Base-by-base conservation (phyloP, 2,888 invertebrate species). In the Stenodera caucasica region DNA sequence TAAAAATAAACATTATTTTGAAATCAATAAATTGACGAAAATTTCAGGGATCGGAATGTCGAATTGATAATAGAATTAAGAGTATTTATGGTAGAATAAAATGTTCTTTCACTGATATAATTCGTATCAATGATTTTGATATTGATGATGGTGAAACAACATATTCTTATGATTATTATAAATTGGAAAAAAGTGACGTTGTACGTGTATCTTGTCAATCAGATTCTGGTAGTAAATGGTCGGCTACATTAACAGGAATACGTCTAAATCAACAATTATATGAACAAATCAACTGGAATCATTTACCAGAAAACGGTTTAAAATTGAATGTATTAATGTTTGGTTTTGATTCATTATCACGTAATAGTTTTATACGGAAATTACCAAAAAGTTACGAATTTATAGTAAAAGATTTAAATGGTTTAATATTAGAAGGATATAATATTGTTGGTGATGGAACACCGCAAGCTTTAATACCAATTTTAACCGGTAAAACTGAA, bases 401-500 rank as follows among this genome's bases (percentile, higher is more conserved):
- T 76, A 76, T 94, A 52, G 85, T 82, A 0, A 82, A 88, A 30
- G 81, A 83, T 14, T 76, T 92, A 53, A 80, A 84, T 7, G 86
- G 86, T 1, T 81, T 86, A 26, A 82, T 92, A 9, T 78, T 95
- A 11, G 83, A 90, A 70, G 91, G 92, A 21, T 86, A 89, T 74
- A 94, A 94, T 73, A 93, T 94, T 68, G 87, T 94, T 0, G 94
- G 94, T 0, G 94, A 94, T 76, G 94, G 93, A 0, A 94, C 93
- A 0, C 92, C 94, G 0, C 92, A 91, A 55, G 94, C 95, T 0
- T 77, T 96, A 32, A 92, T 94, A 67, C 96, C 96, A 0, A 89
- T 96, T 61, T 81, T 96, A 1, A 94, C 95, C 0, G 95, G 96
- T 2, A 86, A 86, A 75, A 89, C 86, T 0, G 96, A 96, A 77